These are phyloP conservation scores for Arctopsyche grandis DNA, from an alignment of 1,140 invertebrate genomes.

Conservation along the genomic window DNA sequence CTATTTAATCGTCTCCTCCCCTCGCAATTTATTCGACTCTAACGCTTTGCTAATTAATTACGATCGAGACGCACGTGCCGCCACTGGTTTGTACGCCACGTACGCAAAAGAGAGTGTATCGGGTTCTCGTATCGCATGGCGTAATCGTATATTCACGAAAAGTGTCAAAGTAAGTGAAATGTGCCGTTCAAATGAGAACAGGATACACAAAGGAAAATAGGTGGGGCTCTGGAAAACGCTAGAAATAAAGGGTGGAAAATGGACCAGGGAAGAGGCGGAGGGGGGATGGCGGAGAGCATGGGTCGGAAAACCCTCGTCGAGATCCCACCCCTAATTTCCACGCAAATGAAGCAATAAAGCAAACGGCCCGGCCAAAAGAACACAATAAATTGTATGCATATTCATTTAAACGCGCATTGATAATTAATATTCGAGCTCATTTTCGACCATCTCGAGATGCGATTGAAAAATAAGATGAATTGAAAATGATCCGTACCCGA, in stretches of 20 bases:
- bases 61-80: no score
- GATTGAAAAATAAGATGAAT: background rate
- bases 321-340: constrained; percentile 37
- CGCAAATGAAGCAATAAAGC: constrained; percentile 49
- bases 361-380: constrained; percentile 32
- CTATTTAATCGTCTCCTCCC: no score
- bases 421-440: constrained; percentile 33
- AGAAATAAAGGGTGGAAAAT: background rate
- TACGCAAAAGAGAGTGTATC: no score
- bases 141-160: constrained; percentile 26
- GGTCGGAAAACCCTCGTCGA: background rate
- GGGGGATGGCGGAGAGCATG: no score
- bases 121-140: background rate
- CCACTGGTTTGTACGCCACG: no score
- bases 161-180: constrained; percentile 39
- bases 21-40: no score
- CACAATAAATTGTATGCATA: constrained; percentile 46
- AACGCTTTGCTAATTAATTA: no score
- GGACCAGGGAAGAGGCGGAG: no score
- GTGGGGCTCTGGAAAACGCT: background rate
- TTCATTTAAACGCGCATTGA: constrained; percentile 40
- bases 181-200: constrained; percentile 33
- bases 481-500: no score
- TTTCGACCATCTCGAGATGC: background rate
- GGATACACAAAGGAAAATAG: constrained; percentile 37